A percentile compares a stretch with the other conserved stretches of the same genome.
These are phyloP conservation scores for Malaclemys terrapin DNA, from an alignment of 2,113 vertebrate genomes.

Conservation along the genomic window DNA sequence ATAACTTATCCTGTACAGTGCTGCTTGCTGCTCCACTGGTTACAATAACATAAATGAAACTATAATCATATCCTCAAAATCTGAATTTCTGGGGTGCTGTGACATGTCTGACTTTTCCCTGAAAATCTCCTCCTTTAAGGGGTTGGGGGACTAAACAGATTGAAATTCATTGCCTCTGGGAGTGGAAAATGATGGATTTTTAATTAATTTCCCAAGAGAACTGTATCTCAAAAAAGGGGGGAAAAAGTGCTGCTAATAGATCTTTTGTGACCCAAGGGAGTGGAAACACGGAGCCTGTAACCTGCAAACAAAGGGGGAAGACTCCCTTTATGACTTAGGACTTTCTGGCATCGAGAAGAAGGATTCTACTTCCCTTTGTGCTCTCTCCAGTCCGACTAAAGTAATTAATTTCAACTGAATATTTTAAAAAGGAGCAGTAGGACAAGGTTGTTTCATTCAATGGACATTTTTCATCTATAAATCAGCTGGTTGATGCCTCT, in stretches of 20 bases:
- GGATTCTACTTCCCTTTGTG: background rate
- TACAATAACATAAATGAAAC: background rate
- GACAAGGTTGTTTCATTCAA: background rate
- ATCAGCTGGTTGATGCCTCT: background rate
- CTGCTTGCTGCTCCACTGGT: background rate
- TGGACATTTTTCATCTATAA: background rate
- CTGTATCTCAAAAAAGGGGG: background rate
- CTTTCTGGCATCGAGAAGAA: background rate
- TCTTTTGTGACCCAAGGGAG: background rate
- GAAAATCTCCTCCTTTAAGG: conserved; percentile 3
- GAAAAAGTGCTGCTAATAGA: conserved; percentile 10
- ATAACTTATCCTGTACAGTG: background rate
- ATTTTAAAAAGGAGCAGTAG: background rate
- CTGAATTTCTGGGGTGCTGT: background rate
- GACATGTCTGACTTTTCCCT: background rate
- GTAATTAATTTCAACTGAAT: background rate
- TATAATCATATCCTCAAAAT: background rate
- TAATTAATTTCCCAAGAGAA: conserved; percentile 51
- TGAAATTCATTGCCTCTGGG: conserved; percentile 10
- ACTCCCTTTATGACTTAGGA: background rate
- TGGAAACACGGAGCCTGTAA: background rate
- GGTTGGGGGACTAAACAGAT: background rate
- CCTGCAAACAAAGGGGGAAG: background rate
- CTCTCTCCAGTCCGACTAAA: background rate
- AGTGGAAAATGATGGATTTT: background rate